Evolutionary conservation across 2,888 invertebrate species (phyloP).

Genomic region (Lobophora halterata): DNA sequence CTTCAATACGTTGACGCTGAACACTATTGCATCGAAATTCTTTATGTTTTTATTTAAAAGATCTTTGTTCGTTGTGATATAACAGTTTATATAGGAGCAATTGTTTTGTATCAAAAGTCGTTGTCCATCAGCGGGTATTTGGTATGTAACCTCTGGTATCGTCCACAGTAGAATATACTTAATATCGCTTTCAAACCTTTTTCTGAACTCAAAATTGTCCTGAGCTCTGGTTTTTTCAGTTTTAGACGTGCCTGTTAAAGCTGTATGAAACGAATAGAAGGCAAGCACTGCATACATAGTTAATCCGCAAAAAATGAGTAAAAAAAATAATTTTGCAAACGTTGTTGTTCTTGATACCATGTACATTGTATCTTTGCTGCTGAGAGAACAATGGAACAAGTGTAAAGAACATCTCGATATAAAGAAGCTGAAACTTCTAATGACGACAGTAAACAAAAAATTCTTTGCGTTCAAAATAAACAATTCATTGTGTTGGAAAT

Average conservation of each 20-base stretch:
- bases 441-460: slow-evolving; percentile 51
- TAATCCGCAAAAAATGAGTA: slow-evolving; percentile 56
- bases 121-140: slow-evolving; percentile 42
- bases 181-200: slow-evolving; percentile 33
- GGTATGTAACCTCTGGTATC: slow-evolving; percentile 21
- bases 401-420: slow-evolving; percentile 38
- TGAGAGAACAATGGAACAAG: slow-evolving; percentile 36
- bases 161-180: slow-evolving; percentile 62
- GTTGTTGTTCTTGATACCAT: slow-evolving; percentile 47
- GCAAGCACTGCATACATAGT: slow-evolving; percentile 54
- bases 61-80: slow-evolving; percentile 50
- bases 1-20: slow-evolving; percentile 43
- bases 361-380: slow-evolving; percentile 43
- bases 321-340: slow-evolving; percentile 61
- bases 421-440: slow-evolving; percentile 38
- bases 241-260: slow-evolving; percentile 39
- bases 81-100: slow-evolving; percentile 57
- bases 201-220: slow-evolving; percentile 16
- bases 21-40: slow-evolving; percentile 60
- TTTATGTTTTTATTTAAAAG: slow-evolving; percentile 41
- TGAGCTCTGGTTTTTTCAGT: slow-evolving; percentile 27
- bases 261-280: slow-evolving; percentile 58
- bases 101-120: slow-evolving; percentile 43
- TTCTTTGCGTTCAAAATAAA: slow-evolving; percentile 48
- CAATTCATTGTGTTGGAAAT: slow-evolving; percentile 32